Evolutionary conservation across 2,797 vertebrate species (phyloP).

Genomic region (Tapera naevia): DNA sequence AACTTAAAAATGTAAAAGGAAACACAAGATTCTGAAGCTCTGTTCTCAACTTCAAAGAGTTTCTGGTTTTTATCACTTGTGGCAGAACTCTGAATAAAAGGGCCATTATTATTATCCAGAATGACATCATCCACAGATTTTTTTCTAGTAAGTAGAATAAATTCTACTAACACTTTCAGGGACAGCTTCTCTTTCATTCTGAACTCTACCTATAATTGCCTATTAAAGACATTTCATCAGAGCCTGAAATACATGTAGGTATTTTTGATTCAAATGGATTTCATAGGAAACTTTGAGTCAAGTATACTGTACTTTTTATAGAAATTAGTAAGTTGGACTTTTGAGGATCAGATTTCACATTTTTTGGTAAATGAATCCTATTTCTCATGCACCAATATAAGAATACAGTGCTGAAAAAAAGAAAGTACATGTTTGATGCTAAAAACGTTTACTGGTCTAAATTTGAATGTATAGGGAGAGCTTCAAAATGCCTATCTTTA

Average conservation of each 20-base stretch:
- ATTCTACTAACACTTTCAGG: not conserved
- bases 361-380: not conserved
- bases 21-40: not conserved
- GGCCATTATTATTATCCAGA: not conserved
- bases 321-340: not conserved
- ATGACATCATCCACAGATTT: not conserved
- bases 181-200: not conserved
- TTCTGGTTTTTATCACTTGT: not conserved
- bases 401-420: not conserved
- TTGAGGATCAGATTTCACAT: not conserved
- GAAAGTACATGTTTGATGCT: not conserved
- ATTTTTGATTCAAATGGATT: not conserved
- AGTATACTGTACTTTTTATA: not conserved
- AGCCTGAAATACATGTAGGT: not conserved
- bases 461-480: not conserved
- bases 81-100: not conserved
- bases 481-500: not conserved
- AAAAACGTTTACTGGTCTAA: not conserved
- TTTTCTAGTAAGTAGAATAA: not conserved
- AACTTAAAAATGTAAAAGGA: not conserved
- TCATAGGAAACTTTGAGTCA: not conserved
- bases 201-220: not conserved
- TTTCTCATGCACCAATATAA: not conserved
- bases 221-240: not conserved
- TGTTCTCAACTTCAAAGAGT: not conserved